These are phyloP conservation scores for Erynnis tages DNA, from an alignment of 2,888 invertebrate genomes.

Conservation along the genomic window DNA sequence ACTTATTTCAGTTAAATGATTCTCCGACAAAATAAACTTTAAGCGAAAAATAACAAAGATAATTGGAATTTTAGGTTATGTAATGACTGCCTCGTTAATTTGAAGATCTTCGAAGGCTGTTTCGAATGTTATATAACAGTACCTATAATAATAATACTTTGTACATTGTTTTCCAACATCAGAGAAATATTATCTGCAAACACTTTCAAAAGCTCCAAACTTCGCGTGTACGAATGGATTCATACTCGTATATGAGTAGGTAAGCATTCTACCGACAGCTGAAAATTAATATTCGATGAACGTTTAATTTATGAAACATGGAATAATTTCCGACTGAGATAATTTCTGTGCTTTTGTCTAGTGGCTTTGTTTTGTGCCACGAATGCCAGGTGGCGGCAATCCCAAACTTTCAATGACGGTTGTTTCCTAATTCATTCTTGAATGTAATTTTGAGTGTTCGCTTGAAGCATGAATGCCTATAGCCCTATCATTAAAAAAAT, in stretches of 20 bases:
- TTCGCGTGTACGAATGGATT: neutral
- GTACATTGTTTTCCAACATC: neutral
- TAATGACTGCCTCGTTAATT: no score
- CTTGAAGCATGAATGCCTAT: constrained; percentile 40
- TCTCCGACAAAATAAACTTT: no score
- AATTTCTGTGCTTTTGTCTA: constrained; percentile 40
- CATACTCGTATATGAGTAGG: neutral
- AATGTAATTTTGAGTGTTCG: constrained; percentile 46
- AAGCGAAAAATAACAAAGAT: no score
- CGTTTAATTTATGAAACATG: constrained; percentile 45
- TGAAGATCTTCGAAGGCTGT: no score
- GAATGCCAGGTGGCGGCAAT: constrained; percentile 58
- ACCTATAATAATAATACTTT: no score
- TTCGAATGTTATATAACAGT: no score
- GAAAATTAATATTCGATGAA: constrained; percentile 47
- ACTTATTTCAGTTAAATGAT: no score
- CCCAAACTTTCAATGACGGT: constrained; percentile 53
- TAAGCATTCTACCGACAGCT: constrained; percentile 1
- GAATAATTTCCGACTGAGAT: constrained; percentile 44
- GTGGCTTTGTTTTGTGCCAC: constrained; percentile 45
- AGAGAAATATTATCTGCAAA: neutral
- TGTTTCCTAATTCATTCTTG: constrained; percentile 60
- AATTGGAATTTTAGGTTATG: no score
- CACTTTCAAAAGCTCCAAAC: neutral
- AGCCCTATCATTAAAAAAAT: constrained; percentile 53